Conservation (phyloP, 1,140 invertebrate genomes). For the Temnothorax longispinosus region DNA sequence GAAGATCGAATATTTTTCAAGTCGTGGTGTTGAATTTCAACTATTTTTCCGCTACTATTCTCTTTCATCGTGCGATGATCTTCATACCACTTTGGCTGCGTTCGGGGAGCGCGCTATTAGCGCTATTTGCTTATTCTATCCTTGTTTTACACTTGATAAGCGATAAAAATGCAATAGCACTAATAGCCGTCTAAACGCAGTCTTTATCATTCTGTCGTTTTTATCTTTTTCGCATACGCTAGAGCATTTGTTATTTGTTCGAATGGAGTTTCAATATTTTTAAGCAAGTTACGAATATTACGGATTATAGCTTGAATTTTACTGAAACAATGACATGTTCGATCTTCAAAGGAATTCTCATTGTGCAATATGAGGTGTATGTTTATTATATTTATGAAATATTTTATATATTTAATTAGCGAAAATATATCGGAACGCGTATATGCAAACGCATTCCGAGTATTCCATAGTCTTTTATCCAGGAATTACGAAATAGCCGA, state of each 20-base stretch:
- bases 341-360: background rate
- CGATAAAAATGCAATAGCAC: no score
- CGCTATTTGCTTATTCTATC: no score
- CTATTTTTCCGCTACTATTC: background rate
- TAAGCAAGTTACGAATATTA: background rate
- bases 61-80: background rate
- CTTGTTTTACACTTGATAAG: no score
- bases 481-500: background rate
- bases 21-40: background rate
- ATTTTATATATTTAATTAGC: slow-evolving; percentile 2
- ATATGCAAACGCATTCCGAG: background rate
- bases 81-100: no score
- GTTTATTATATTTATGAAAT: background rate
- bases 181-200: no score
- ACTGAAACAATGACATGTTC: background rate
- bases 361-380: slow-evolving; percentile 12
- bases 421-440: background rate
- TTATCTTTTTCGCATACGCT: background rate
- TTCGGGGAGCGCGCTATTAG: no score
- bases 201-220: background rate
- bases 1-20: slow-evolving; percentile 15
- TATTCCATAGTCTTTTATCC: slow-evolving; percentile 5
- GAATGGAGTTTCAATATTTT: background rate
- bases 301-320: background rate
- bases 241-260: background rate